Base-by-base conservation (phyloP, 2,113 vertebrate genomes). In the Strix uralensis region DNA sequence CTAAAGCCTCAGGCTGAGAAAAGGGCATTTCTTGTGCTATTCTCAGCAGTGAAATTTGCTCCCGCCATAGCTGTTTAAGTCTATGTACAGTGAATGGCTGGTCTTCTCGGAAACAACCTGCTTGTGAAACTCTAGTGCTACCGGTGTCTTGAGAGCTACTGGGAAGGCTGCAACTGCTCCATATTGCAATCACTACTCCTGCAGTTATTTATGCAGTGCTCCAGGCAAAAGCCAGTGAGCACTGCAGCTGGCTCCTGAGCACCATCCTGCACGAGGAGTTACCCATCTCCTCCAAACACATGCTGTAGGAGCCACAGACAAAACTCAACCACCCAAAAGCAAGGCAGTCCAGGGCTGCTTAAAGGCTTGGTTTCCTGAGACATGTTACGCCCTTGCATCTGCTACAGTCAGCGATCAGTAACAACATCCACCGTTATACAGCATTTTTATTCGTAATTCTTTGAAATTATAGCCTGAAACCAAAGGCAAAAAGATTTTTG, bases 1-100 rank as follows among this genome's bases (percentile, higher is more conserved):
- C 1, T 0, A 90, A 71, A 87, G 14, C 23, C 30, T 49, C 38
- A 58, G 38, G 30, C 61, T 57, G 38, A 77, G 36, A 62, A 80
- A 14, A 20, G 12, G 20, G 10, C 18, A 14, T 6, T 55, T 57
- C 30, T n/a, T 42, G 11, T 34, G 32, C 49, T 30, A 15, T 10
- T 70, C 61, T 59, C 61, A 54, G 36, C 27, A 32, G 27, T 2
- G 2, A 74, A 40, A 92, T 46, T 34, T 62, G 11, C 49, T 61
- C 44, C 44, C 0, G 0, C 10, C 13, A 15, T 1, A 42, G 32
- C 23, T 74, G 26, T 36, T 73, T 22, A 59, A 32, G 23, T 11
- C 40, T 47, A 44, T 0, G 1, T 9, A 58, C 5, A 81, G 38
- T 2, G 3, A 49, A 67, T 2, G 4, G 8, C 25, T 42, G 8